A percentile compares a stretch with the other conserved stretches of the same genome.
Conservation (phyloP, 1,140 invertebrate species). For the Papilio dardanus region DNA sequence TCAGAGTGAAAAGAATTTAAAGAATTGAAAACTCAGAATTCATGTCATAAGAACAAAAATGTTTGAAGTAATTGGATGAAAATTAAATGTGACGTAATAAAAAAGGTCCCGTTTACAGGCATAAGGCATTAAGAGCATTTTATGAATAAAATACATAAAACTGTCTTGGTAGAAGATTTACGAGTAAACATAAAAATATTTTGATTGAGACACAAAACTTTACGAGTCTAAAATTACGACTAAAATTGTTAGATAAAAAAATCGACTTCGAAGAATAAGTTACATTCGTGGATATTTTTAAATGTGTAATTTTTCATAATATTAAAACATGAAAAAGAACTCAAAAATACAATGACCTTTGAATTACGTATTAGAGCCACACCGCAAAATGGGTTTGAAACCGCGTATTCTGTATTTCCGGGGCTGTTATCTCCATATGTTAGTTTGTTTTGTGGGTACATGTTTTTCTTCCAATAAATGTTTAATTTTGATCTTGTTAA, state of each 20-base stretch:
- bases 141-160: not conserved
- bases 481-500: not conserved
- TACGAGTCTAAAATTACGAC: not conserved
- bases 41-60: not conserved
- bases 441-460: not conserved
- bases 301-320: not conserved
- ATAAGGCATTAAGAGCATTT: no score
- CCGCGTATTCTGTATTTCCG: slow-evolving; percentile 62
- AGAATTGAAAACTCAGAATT: not conserved
- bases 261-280: not conserved
- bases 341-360: slow-evolving; percentile 42
- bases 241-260: not conserved
- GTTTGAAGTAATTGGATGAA: not conserved
- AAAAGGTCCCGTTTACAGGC: no score
- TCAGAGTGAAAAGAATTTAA: no score
- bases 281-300: not conserved
- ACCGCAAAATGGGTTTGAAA: slow-evolving; percentile 66
- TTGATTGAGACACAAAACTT: not conserved
- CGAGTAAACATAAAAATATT: not conserved
- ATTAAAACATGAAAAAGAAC: not conserved
- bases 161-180: not conserved
- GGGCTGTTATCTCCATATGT: slow-evolving; percentile 16
- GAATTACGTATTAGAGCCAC: slow-evolving; percentile 48
- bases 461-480: not conserved
- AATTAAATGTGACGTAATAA: not conserved